Evolutionary conservation across 2,113 vertebrate species (phyloP).

Genomic region (Rhadina sibilatrix): DNA sequence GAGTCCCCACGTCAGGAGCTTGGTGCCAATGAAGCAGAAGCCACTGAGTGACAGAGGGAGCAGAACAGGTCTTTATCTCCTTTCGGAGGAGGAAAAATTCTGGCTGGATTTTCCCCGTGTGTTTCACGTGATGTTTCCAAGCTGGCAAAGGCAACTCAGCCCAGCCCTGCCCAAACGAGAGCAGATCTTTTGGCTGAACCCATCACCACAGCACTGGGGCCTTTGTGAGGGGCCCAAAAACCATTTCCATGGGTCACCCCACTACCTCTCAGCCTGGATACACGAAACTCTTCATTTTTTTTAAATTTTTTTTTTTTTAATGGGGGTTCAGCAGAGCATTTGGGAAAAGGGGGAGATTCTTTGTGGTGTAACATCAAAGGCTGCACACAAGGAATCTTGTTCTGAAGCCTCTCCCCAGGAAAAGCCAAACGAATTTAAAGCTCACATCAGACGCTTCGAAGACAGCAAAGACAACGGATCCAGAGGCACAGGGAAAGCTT

Average conservation of each 20-base stretch:
- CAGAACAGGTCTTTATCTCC: background rate
- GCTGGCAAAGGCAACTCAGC: background rate
- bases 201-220: background rate
- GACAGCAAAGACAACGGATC: background rate
- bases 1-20: background rate
- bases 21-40: background rate
- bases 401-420: conserved; percentile 61
- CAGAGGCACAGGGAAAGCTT: conserved; percentile 42
- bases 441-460: conserved; percentile 19
- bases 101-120: background rate
- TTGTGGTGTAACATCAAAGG: conserved; percentile 53
- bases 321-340: conserved; percentile 33
- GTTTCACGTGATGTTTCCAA: background rate
- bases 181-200: background rate
- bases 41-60: background rate
- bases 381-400: conserved; percentile 34
- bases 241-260: conserved; percentile 51
- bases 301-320: background rate
- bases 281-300: background rate
- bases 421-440: conserved; percentile 53
- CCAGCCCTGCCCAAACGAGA: background rate
- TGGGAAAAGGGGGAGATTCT: conserved; percentile 2
- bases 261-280: conserved; percentile 29
- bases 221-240: conserved; percentile 47
- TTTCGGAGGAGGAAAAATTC: background rate